Base-by-base conservation (phyloP, 1,140 invertebrate genomes). In the Babylonia areolata region DNA sequence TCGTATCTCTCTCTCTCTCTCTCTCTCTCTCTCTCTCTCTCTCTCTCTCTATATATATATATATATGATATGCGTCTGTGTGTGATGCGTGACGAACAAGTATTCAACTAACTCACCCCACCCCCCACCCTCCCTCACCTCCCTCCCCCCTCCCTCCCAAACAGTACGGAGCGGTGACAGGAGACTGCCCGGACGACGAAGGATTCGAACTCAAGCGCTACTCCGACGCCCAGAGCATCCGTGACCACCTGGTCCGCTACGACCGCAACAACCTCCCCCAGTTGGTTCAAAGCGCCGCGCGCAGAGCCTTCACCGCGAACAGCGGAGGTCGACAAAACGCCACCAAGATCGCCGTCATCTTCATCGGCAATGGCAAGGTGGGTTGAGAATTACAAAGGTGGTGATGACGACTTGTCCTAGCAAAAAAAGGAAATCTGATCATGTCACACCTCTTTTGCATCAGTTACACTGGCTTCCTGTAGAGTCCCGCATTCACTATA, bases 101-200 rank as follows among this genome's bases (percentile, higher is more conserved):
- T n/a, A n/a, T n/a, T n/a, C n/a, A n/a, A n/a, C n/a, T n/a, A n/a
- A n/a, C n/a, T n/a, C n/a, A n/a, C n/a, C n/a, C n/a, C n/a, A n/a
- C 58, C 58, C 58, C 58, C 58, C 46, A 6, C 46, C 1, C 1
- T 23, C 58, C 58, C 58, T 23, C 28, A 6, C 28, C 58, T 23
- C 58, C 58, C 58, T 0, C 58, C 58, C 23, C 58, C 12, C 58
- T 11, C 0, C 23, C 23, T 11, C 2, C 28, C 9, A 23, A 23
- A 11, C 80, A 87, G 86, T 87, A 82, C 64, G 87, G 87, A 28
- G 85, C 84, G 1, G 28, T 86, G 2, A 86, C 71, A 23, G 87
- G 87, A 20, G 77, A 81, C 33, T 88, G 87, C 46, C 87, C 87
- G 6, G 77, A 54, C n/a, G 87, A 88, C 54, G 40, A 35, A 39